Evolutionary conservation across 64 coral and sea anemone species (phyloP).

Genomic region (Stichodactyla mertensii): DNA sequence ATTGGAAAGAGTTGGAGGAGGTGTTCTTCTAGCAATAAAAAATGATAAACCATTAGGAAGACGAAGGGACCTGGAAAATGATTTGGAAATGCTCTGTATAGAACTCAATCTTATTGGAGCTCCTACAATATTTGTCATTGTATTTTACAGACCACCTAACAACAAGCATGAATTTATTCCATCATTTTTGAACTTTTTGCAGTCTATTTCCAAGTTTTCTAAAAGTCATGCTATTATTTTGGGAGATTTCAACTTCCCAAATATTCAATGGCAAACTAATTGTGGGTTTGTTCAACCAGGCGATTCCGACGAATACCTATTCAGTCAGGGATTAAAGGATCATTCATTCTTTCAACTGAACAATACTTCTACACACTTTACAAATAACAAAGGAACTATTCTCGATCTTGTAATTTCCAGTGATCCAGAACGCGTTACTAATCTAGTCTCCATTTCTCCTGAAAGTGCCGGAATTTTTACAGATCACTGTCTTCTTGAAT

Average conservation of each 20-base stretch:
- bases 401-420: no score
- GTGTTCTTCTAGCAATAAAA: slow-evolving; percentile 20
- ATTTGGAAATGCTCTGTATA: not conserved
- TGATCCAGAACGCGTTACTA: no score
- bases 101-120: slow-evolving; percentile 1
- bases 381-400: no score
- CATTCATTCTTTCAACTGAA: no score
- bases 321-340: no score
- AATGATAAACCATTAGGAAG: not conserved
- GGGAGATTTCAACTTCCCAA: slow-evolving; percentile 6
- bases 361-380: no score
- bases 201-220: not conserved
- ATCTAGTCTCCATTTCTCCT: no score
- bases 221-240: not conserved
- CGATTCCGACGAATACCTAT: no score
- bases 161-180: not conserved
- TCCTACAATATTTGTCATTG: not conserved
- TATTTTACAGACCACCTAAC: slow-evolving; percentile 11
- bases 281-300: no score
- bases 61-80: not conserved
- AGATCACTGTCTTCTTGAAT: no score
- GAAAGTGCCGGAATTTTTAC: no score
- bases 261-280: no score
- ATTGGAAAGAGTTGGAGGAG: slow-evolving; percentile 1
- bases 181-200: not conserved